Conservation (phyloP, 64 coral and sea anemone species). For the Montipora sp. region DNA sequence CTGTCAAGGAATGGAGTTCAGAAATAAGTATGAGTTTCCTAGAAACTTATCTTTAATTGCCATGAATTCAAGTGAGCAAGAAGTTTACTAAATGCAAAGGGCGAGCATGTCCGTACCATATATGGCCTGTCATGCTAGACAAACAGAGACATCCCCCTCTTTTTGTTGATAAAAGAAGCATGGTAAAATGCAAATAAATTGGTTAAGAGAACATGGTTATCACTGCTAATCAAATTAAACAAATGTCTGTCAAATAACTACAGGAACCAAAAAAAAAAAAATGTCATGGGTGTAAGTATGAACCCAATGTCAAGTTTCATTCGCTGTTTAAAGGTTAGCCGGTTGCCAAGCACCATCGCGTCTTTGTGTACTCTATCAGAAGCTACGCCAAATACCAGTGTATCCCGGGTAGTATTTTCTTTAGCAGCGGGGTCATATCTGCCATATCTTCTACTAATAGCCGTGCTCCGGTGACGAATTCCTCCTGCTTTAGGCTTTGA, state of each 20-base stretch:
- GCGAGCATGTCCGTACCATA: neutral
- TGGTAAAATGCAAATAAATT: neutral
- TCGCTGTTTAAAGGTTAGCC: slow-evolving; percentile 54
- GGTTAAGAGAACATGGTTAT: neutral
- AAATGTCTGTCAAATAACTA: neutral
- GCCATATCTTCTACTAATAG: slow-evolving; percentile 24
- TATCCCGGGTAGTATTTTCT: slow-evolving; percentile 49
- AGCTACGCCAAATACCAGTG: slow-evolving; percentile 38
- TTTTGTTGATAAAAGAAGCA: neutral
- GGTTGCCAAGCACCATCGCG: slow-evolving; percentile 25
- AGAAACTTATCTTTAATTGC: too few relatives aligned
- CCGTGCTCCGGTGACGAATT: slow-evolving; percentile 28
- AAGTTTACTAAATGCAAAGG: too few relatives aligned
- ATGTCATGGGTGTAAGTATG: neutral
- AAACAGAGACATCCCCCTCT: neutral
- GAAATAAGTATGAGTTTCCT: too few relatives aligned
- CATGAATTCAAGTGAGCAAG: too few relatives aligned
- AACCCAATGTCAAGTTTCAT: slow-evolving; percentile 15
- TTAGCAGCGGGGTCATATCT: slow-evolving; percentile 9
- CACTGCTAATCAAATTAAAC: neutral
- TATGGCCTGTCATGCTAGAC: neutral
- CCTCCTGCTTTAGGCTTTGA: slow-evolving; percentile 2
- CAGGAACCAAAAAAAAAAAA: slow-evolving; percentile 4
- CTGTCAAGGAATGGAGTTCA: too few relatives aligned
- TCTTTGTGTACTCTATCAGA: slow-evolving; percentile 68